These are phyloP conservation scores for Phymatocera aterrima DNA, from an alignment of 2,888 invertebrate species.

Conservation along the genomic window DNA sequence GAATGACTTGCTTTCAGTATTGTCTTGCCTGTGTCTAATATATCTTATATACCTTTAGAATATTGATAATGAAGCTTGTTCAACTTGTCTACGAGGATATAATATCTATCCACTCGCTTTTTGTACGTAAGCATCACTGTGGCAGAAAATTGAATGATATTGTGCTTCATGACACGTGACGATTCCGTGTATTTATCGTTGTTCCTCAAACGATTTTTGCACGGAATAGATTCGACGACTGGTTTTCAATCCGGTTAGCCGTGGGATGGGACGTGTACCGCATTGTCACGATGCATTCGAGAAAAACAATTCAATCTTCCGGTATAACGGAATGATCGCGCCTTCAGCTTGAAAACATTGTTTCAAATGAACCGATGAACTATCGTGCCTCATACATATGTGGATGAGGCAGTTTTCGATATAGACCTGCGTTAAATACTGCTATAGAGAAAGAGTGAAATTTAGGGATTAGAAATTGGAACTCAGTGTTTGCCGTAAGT, in stretches of 20 bases:
- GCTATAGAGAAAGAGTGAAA: conserved; percentile 6
- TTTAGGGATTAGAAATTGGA: conserved; percentile 10
- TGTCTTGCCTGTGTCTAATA: not conserved
- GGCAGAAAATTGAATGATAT: not conserved
- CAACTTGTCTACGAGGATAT: too few relatives aligned
- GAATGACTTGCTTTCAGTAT: not conserved
- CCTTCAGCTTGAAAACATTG: not conserved
- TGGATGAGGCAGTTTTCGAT: not conserved
- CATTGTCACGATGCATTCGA: conserved; percentile 21
- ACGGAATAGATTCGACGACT: conserved; percentile 1
- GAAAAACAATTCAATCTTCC: conserved; percentile 3
- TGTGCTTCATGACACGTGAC: not conserved
- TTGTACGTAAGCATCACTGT: too few relatives aligned
- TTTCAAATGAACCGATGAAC: not conserved
- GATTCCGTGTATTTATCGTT: not conserved
- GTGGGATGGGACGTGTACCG: conserved; percentile 31
- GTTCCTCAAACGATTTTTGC: not conserved
- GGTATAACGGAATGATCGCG: not conserved
- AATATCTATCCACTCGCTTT: too few relatives aligned
- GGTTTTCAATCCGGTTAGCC: conserved; percentile 35
- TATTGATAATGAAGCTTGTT: too few relatives aligned
- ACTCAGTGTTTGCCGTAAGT: not conserved
- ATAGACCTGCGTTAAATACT: not conserved
- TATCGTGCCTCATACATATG: not conserved
- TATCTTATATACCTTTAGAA: not conserved